Percentiles rank a stretch among this genome's conserved stretches.
These are phyloP conservation scores for Gandaritis pyraliata DNA, from an alignment of 2,888 invertebrate genomes.

Conservation along the genomic window DNA sequence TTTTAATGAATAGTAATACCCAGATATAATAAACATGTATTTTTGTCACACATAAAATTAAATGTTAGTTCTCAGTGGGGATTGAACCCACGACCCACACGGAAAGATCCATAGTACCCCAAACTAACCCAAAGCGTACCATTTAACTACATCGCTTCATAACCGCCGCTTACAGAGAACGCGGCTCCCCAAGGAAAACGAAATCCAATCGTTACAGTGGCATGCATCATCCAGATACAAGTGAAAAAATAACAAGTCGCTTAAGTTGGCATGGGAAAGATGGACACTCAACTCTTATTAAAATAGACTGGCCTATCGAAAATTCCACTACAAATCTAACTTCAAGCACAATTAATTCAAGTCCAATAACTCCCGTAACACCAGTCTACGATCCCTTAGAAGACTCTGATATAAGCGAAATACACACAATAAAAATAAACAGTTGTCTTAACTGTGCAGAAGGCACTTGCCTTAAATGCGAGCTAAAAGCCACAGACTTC, in stretches of 20 bases:
- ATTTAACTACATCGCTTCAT: slow-evolving; percentile 39
- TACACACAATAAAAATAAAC: slow-evolving; percentile 70
- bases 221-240: slow-evolving; percentile 57
- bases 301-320: slow-evolving; percentile 77
- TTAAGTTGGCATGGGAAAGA: slow-evolving; percentile 79
- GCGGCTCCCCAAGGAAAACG: slow-evolving; percentile 74
- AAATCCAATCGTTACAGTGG: slow-evolving; percentile 70
- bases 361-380: slow-evolving; percentile 67
- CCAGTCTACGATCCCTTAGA: slow-evolving; percentile 74
- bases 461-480: slow-evolving; percentile 75
- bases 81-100: not conserved
- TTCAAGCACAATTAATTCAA: slow-evolving; percentile 66
- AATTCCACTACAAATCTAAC: slow-evolving; percentile 65
- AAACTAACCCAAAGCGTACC: slow-evolving; percentile 25
- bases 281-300: slow-evolving; percentile 75
- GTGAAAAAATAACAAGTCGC: slow-evolving; percentile 53
- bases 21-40: not conserved
- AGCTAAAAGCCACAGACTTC: slow-evolving; percentile 71
- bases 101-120: not conserved
- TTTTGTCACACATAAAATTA: not conserved
- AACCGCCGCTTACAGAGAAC: slow-evolving; percentile 68
- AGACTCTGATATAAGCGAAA: slow-evolving; percentile 75
- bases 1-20: too few relatives aligned
- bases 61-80: not conserved
- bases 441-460: slow-evolving; percentile 65